These are phyloP conservation scores for Epicampocera succincta DNA, from an alignment of 2,888 invertebrate genomes.

Conservation along the genomic window DNA sequence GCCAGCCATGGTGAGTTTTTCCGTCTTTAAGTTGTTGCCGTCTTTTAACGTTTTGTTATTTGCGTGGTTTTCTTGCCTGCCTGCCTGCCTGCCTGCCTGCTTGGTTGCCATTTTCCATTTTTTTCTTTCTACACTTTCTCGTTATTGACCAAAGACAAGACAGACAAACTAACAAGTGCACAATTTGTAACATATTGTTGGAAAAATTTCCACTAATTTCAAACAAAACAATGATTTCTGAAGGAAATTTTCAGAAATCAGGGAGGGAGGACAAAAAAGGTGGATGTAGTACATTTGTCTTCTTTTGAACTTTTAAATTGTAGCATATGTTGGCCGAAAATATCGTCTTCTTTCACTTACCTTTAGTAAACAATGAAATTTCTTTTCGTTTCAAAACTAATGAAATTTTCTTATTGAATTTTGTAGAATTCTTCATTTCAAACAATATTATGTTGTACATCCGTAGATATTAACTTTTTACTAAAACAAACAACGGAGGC, in stretches of 20 bases:
- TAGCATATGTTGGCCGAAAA: constrained; percentile 24
- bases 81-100: constrained; percentile 51
- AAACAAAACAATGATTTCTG: background rate
- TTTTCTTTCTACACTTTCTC: constrained; percentile 14
- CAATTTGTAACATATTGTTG: constrained; percentile 64
- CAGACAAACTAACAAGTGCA: constrained; percentile 68
- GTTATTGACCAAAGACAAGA: constrained; percentile 52
- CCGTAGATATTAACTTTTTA: background rate
- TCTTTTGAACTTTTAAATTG: no score
- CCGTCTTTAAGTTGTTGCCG: constrained; percentile 6
- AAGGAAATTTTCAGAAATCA: constrained; percentile 10
- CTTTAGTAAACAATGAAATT: constrained; percentile 26
- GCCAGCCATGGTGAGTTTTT: constrained; percentile 34
- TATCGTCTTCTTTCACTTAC: background rate
- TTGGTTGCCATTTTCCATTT: constrained; percentile 5
- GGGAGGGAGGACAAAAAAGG: no score
- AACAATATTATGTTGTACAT: no score
- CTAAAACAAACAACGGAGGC: no score
- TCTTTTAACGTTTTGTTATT: constrained; percentile 19
- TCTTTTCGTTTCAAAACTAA: background rate
- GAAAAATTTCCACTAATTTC: constrained; percentile 35
- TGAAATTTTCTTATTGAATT: background rate
- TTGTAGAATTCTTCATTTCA: constrained; percentile 13
- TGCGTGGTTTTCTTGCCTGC: constrained; percentile 57
- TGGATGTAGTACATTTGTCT: background rate